phyloP scores from a whole-genome alignment of 2,888 invertebrate species.

The Tinea trinotella region DNA sequence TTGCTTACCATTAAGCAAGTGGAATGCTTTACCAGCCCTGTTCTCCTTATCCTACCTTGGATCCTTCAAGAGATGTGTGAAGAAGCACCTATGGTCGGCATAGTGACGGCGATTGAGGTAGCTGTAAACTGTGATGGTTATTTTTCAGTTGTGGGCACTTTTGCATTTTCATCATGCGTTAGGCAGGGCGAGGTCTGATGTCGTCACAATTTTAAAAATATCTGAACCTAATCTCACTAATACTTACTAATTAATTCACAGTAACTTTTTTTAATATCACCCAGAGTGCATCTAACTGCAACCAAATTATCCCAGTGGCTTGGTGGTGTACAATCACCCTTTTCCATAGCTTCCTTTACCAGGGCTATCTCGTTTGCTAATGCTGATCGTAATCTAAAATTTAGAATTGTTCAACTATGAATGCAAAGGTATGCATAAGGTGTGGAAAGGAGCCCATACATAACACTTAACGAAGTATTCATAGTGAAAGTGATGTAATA shows the following conservation, averaged over 20 bases:
- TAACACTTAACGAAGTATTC: background rate
- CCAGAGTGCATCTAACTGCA: slow-evolving; percentile 50
- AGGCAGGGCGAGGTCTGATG: too few species aligned
- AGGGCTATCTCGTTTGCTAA: slow-evolving; percentile 57
- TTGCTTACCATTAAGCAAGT: too few species aligned
- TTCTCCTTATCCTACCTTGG: too few species aligned
- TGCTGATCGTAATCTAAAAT: slow-evolving; percentile 48
- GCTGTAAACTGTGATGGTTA: too few species aligned
- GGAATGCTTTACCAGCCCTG: too few species aligned
- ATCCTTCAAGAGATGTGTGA: too few species aligned
- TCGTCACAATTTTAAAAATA: too few species aligned
- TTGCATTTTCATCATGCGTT: background rate
- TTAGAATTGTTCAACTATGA: background rate
- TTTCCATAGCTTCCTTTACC: slow-evolving; percentile 58
- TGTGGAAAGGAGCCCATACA: too few species aligned
- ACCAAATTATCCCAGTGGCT: slow-evolving; percentile 65
- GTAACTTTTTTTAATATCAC: slow-evolving; percentile 58
- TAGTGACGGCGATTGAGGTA: too few species aligned
- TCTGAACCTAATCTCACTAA: too few species aligned
- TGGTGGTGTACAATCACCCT: slow-evolving; percentile 61
- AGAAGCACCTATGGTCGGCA: too few species aligned
- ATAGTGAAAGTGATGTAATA: background rate
- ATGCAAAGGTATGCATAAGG: background rate
- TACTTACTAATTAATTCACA: slow-evolving; percentile 48
- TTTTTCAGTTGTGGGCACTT: background rate